These are phyloP conservation scores for Beris chalybata DNA, from an alignment of 2,888 invertebrate species.

Conservation along the genomic window DNA sequence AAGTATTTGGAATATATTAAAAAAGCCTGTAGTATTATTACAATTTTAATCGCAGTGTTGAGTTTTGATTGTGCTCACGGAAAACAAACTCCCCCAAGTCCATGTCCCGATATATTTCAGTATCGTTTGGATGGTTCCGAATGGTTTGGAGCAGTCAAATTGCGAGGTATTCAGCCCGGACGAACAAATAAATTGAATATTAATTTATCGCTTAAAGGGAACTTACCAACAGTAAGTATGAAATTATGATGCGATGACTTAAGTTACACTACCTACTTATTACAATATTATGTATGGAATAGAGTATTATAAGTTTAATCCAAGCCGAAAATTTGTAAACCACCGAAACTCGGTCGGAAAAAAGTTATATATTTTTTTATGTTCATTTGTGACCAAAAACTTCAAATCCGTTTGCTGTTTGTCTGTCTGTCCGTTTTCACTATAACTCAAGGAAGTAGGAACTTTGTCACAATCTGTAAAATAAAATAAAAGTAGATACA, in stretches of 20 bases:
- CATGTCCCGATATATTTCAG: slow-evolving; percentile 29
- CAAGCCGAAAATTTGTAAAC: too few relatives aligned
- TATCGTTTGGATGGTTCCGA: slow-evolving; percentile 19
- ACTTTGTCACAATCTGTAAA: too few relatives aligned
- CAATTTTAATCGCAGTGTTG: not conserved
- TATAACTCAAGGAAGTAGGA: too few relatives aligned
- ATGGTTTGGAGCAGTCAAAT: slow-evolving; percentile 18
- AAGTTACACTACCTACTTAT: too few relatives aligned
- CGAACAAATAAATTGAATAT: slow-evolving; percentile 49
- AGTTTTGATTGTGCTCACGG: not conserved
- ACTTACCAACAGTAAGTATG: slow-evolving; percentile 50
- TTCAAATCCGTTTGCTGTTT: too few relatives aligned
- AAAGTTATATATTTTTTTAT: too few relatives aligned
- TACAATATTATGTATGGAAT: too few relatives aligned
- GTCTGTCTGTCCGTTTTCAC: too few relatives aligned
- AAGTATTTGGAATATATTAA: not conserved
- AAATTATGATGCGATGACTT: not conserved
- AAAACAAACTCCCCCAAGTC: slow-evolving; percentile 44
- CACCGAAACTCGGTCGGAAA: too few relatives aligned
- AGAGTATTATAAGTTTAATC: too few relatives aligned
- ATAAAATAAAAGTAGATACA: too few relatives aligned
- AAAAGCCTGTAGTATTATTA: not conserved
- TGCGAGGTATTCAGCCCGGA: slow-evolving; percentile 27
- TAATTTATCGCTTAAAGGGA: slow-evolving; percentile 51
- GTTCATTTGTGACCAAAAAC: too few relatives aligned